These are phyloP conservation scores for Alloscopus bannaensis DNA, from an alignment of 2,888 invertebrate genomes.

Conservation along the genomic window DNA sequence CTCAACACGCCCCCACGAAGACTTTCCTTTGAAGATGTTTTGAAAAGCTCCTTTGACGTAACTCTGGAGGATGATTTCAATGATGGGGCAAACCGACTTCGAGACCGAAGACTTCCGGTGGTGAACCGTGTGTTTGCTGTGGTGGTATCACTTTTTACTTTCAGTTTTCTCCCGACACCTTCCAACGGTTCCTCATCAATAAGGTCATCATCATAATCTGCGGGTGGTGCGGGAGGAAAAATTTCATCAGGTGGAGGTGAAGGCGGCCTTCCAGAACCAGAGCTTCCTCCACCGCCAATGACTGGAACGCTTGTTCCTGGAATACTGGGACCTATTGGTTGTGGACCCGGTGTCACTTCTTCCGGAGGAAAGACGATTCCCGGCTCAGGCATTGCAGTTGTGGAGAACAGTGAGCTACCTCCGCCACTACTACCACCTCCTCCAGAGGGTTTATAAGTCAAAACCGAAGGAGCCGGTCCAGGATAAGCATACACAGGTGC, in stretches of 20 bases:
- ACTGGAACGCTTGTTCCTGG: conserved; percentile 64
- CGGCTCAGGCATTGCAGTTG: conserved; percentile 36
- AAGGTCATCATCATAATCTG: conserved; percentile 23
- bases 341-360: conserved; percentile 18
- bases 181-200: conserved; percentile 15
- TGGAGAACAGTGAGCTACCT: neutral
- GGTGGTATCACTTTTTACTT: conserved; percentile 2
- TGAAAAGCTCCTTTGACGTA: conserved; percentile 13
- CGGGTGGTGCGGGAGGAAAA: conserved; percentile 59
- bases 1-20: conserved; percentile 34
- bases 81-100: conserved; percentile 34
- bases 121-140: neutral
- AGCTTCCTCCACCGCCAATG: conserved; percentile 62
- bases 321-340: conserved; percentile 32
- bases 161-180: conserved; percentile 41
- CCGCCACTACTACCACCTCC: conserved; percentile 15
- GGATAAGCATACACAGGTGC: conserved; percentile 15
- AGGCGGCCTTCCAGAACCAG: conserved; percentile 31
- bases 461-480: conserved; percentile 9
- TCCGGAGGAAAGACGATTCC: conserved; percentile 42
- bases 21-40: conserved; percentile 10
- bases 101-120: conserved; percentile 7
- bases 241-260: conserved; percentile 63
- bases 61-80: conserved; percentile 15
- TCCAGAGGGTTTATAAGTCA: conserved; percentile 21